Percentiles rank a stretch among this genome's conserved stretches.
These are phyloP conservation scores for Sebastes kiyomatsui DNA, from an alignment of 2,797 vertebrate species.

Conservation along the genomic window DNA sequence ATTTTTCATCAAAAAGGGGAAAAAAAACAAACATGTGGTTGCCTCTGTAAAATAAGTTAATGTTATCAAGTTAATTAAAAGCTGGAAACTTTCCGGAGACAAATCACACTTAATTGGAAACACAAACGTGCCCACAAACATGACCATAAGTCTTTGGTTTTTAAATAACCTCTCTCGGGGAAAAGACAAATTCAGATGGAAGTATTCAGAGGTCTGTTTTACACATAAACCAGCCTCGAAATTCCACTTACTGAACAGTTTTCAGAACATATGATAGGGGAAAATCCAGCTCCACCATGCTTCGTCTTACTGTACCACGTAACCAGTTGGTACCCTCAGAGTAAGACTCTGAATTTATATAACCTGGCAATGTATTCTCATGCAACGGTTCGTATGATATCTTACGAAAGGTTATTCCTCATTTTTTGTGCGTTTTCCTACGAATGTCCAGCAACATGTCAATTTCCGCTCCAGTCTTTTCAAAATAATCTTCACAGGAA, in stretches of 20 bases:
- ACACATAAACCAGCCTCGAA: slow-evolving; percentile 17
- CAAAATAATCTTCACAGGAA: too few species aligned
- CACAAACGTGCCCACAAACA: slow-evolving; percentile 31
- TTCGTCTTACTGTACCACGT: background rate
- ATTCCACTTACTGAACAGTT: slow-evolving; percentile 31
- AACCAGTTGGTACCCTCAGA: background rate
- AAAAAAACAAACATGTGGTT: slow-evolving; percentile 24
- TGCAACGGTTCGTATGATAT: background rate
- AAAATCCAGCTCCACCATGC: slow-evolving; percentile 1
- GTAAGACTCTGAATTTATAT: background rate
- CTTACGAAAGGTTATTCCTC: background rate
- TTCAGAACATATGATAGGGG: slow-evolving; percentile 12
- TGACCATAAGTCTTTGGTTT: slow-evolving; percentile 1
- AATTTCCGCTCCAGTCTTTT: background rate
- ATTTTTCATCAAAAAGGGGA: background rate
- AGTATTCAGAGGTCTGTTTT: slow-evolving; percentile 6
- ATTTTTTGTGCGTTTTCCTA: background rate
- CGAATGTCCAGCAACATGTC: background rate
- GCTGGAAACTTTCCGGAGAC: slow-evolving; percentile 22
- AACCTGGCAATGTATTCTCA: background rate
- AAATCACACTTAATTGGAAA: slow-evolving; percentile 32
- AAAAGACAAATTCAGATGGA: background rate
- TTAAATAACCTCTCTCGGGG: slow-evolving; percentile 8
- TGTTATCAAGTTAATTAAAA: slow-evolving; percentile 41
- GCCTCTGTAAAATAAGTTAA: slow-evolving; percentile 21